These are phyloP conservation scores for Capricornis sumatraensis DNA, from an alignment of 2,113 vertebrate species.

Conservation along the genomic window DNA sequence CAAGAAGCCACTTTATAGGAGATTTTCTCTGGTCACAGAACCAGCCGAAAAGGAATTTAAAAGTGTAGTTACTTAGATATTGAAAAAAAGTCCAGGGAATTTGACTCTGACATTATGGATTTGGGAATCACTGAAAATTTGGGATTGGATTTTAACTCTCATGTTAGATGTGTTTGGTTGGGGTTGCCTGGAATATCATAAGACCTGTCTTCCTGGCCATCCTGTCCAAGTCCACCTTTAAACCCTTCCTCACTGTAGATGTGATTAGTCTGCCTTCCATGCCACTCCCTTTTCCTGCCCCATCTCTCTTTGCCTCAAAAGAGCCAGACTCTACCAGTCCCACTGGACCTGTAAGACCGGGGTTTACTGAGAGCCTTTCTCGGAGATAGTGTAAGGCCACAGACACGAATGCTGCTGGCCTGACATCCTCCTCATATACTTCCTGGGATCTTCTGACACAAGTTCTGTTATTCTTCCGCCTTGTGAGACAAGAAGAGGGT, in stretches of 20 bases:
- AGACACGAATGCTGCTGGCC: background rate
- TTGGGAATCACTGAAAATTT: background rate
- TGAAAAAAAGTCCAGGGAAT: background rate
- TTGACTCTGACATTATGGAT: background rate
- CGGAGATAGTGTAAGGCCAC: background rate
- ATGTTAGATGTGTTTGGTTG: background rate
- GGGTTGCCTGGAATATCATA: background rate
- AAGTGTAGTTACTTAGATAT: background rate
- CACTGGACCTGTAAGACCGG: background rate
- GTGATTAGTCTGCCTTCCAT: background rate
- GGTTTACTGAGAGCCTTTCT: background rate
- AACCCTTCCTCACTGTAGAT: background rate
- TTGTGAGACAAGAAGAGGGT: background rate
- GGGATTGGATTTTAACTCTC: background rate
- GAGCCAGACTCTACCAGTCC: background rate
- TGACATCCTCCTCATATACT: background rate
- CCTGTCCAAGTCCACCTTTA: background rate
- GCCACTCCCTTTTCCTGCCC: fast-evolving
- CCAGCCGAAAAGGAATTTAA: background rate
- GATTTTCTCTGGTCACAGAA: background rate
- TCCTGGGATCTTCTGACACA: background rate
- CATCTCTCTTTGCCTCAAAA: background rate
- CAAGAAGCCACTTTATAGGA: background rate
- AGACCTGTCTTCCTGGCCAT: background rate
- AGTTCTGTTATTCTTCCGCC: background rate